Evolutionary conservation across 2,888 invertebrate genomes (phyloP), one percentile per base, ranked within the genome.

Genomic region (Zonitis immaculata): DNA sequence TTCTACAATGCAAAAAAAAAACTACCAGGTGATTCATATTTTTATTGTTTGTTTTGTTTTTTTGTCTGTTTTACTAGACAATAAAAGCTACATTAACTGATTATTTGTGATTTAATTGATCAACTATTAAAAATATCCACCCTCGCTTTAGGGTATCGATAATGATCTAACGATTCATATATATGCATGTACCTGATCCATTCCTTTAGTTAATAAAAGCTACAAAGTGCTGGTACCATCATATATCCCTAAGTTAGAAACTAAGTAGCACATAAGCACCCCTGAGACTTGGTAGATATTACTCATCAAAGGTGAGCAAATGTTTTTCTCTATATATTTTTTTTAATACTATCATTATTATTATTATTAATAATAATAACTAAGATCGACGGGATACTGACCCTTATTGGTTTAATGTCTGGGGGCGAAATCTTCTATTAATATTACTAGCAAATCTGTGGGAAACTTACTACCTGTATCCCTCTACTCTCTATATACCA

Each of bases 231-330:
- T 54, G 54, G 54, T 54, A 54, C 54, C 54, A 28, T 44, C 54
- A 52, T 42, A 32, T 26, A 6, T 3, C 6, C 18, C 39, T 14
- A 25, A 47, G 39, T 35, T 25, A 32, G 47, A 18, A 12, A 18
- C 27, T 50, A 54, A 54, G 54, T 54, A 54, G 46, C 12, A 20
- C n/a, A 14, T 44, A 54, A 54, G 54, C 54, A 54, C 54, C 54
- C 54, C 51, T 51, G 44, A 48, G 51, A 47, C 52, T 44, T 44
- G n/a, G 56, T 49, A 14, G 14, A 32, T 14, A n/a, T 62, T 63
- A 62, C 63, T 64, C 62, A 63, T 62, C 61, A 56, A 61, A 62
- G 60, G 61, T 61, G 61, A 59, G 59, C 54, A 49, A 56, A 58
- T 50, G 53, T 53, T 62, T 59, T 63, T 61, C 11, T 27, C 27